Percentiles rank a stretch among this genome's conserved stretches.
Conservation (phyloP, 2,888 invertebrate genomes). For the Anoplius nigerrimus region DNA sequence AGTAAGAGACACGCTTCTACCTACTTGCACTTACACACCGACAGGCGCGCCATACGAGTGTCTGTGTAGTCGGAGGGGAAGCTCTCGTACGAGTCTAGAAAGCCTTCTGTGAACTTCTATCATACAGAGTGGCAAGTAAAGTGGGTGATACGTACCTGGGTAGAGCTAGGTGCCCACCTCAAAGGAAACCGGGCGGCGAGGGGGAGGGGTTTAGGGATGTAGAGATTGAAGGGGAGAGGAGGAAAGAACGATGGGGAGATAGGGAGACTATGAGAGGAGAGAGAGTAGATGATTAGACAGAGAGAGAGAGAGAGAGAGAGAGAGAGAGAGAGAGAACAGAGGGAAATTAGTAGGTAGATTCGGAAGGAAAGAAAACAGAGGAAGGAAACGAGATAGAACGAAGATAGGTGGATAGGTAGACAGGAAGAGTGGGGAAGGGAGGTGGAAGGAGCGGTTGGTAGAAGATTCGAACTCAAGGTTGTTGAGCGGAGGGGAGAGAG, state of each 20-base stretch:
- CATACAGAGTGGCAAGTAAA: constrained; percentile 57
- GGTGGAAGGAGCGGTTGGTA: neutral
- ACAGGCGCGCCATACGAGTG: no score
- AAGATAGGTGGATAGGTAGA: neutral
- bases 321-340: neutral
- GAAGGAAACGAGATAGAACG: neutral
- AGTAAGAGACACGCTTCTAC: no score
- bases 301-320: no score
- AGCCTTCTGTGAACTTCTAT: constrained; percentile 48
- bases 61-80: neutral
- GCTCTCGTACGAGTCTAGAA: constrained; percentile 16
- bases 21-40: no score
- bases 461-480: neutral
- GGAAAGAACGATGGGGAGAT: neutral
- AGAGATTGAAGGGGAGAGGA: constrained; percentile 1
- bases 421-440: neutral
- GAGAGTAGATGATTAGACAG: neutral
- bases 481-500: neutral
- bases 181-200: constrained; percentile 36
- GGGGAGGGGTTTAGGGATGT: constrained; percentile 9
- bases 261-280: neutral
- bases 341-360: constrained; percentile 1
- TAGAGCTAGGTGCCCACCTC: constrained; percentile 45
- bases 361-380: neutral
- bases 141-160: constrained; percentile 56